phyloP scores from a whole-genome alignment of 2,113 vertebrate genomes.

The Muntiacus reevesi region DNA sequence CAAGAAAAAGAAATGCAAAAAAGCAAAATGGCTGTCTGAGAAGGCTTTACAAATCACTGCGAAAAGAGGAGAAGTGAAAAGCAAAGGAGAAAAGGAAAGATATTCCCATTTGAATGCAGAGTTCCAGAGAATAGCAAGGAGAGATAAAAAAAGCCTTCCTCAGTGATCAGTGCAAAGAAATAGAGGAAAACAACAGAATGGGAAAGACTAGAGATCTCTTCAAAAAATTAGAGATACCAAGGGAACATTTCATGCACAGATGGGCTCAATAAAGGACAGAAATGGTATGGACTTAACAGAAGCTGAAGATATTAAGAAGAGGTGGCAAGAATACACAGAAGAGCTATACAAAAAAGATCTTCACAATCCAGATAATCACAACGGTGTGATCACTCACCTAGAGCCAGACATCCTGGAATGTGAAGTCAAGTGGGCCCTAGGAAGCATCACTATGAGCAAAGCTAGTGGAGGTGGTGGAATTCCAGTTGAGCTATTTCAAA shows the following conservation, averaged over 20 bases:
- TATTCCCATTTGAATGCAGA: background rate
- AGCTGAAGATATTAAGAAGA: background rate
- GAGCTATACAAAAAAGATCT: background rate
- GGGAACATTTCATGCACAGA: background rate
- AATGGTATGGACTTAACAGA: background rate
- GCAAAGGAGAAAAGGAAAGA: background rate
- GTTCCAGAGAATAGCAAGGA: background rate
- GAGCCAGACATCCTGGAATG: background rate
- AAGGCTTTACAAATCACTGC: background rate
- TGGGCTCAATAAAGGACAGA: background rate
- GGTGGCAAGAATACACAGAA: background rate
- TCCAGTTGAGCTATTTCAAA: background rate
- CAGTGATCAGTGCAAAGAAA: background rate
- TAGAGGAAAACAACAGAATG: background rate
- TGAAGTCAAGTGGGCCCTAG: background rate
- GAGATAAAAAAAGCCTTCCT: background rate
- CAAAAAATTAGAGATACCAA: background rate
- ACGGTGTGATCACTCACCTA: background rate
- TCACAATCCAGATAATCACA: fast-evolving
- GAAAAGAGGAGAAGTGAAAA: background rate
- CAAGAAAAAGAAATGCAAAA: background rate
- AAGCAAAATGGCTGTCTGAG: background rate
- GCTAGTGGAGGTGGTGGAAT: background rate
- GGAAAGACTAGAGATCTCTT: background rate
- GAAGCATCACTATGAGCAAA: background rate